Percentiles rank a stretch among this genome's conserved stretches.
These are phyloP conservation scores for Aspidapion aeneum DNA, from an alignment of 2,888 invertebrate genomes.

Conservation along the genomic window DNA sequence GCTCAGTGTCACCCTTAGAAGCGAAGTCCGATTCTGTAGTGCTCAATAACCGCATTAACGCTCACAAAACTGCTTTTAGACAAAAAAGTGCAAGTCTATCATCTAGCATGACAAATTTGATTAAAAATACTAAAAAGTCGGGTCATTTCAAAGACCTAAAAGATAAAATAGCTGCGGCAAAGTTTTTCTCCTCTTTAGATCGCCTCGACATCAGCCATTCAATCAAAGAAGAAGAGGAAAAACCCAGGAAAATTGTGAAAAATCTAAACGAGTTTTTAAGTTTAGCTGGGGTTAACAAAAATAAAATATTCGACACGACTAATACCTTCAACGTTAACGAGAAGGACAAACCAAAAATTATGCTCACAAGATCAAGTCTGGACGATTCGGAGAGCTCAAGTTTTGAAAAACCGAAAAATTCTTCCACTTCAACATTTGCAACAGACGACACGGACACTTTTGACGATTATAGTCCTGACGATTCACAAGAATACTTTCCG, in stretches of 20 bases:
- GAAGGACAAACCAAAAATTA: constrained; percentile 48
- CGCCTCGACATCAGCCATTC: constrained; percentile 50
- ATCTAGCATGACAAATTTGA: constrained; percentile 46
- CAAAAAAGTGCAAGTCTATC: constrained; percentile 41
- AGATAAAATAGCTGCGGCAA: constrained; percentile 52
- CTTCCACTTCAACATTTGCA: constrained; percentile 36
- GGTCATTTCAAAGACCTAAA: constrained; percentile 57
- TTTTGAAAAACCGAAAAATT: constrained; percentile 39
- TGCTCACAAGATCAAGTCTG: constrained; percentile 49
- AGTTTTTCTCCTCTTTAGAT: constrained; percentile 57
- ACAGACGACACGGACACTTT: constrained; percentile 45
- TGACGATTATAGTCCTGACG: constrained; percentile 71
- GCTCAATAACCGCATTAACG: constrained; percentile 41
- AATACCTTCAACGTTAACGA: constrained; percentile 21
- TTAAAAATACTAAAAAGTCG: constrained; percentile 44
- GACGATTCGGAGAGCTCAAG: constrained; percentile 52
- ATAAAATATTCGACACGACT: constrained; percentile 47
- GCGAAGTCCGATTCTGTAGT: constrained; percentile 45
- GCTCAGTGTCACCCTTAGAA: constrained; percentile 47
- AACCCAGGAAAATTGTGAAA: constrained; percentile 57
- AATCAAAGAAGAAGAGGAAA: constrained; percentile 45
- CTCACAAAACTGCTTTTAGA: constrained; percentile 30
- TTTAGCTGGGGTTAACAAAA: constrained; percentile 67
- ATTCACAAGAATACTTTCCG: constrained; percentile 79
- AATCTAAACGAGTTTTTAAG: constrained; percentile 83